Evolutionary conservation across 2,113 vertebrate genomes (phyloP).

Genomic region (Larimichthys crocea): DNA sequence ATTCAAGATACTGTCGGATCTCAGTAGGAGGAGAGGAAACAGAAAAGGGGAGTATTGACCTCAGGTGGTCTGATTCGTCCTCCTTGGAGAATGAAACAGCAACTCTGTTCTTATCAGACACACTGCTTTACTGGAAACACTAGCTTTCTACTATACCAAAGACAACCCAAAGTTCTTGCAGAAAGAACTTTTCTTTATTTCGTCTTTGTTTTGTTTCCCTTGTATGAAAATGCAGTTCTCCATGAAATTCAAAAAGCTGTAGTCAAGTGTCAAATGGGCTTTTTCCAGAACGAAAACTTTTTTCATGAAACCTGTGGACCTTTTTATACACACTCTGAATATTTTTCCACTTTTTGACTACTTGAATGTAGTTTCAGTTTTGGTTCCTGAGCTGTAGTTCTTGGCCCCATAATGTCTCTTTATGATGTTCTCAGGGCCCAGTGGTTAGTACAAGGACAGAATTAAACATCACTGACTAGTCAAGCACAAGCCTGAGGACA

Average conservation of each 20-base stretch:
- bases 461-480: not conserved
- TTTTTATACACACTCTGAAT: not conserved
- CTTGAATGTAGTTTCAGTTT: not conserved
- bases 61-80: constrained; percentile 39
- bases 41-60: constrained; percentile 50
- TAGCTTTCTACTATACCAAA: not conserved
- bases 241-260: not conserved
- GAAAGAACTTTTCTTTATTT: not conserved
- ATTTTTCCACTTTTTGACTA: not conserved
- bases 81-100: constrained; percentile 28
- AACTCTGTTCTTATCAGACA: constrained; percentile 20
- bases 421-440: not conserved
- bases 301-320: not conserved
- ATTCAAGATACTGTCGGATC: constrained; percentile 9
- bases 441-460: not conserved
- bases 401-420: not conserved
- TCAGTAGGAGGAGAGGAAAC: constrained; percentile 46
- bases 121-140: not conserved
- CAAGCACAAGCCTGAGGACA: too few species aligned
- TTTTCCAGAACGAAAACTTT: not conserved
- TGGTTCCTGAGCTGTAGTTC: not conserved
- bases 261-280: not conserved
- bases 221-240: not conserved
- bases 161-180: not conserved
- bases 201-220: not conserved